Conservation (phyloP, 2,888 invertebrate species). For the Leptinotarsa rubiginosa region DNA sequence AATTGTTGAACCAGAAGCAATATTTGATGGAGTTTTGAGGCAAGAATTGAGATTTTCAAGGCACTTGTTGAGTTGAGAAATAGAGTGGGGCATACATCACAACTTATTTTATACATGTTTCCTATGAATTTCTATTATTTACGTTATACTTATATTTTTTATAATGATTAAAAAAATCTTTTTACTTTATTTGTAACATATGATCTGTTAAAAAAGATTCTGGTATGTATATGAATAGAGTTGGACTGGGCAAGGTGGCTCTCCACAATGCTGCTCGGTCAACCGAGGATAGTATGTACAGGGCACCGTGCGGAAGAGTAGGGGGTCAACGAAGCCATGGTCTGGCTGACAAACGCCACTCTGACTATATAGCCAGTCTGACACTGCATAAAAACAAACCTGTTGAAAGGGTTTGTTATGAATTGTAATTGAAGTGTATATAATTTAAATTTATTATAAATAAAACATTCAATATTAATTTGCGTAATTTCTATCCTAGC, state of each 20-base stretch:
- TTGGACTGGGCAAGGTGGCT: too few species aligned
- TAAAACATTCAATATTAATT: not conserved
- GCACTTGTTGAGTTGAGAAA: conserved; percentile 44
- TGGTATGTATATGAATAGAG: too few species aligned
- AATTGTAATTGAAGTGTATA: not conserved
- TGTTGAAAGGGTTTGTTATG: conserved; percentile 13
- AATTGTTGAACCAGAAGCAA: conserved; percentile 61
- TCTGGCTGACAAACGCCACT: too few species aligned
- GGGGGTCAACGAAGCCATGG: too few species aligned
- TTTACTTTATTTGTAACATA: too few species aligned
- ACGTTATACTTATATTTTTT: not conserved
- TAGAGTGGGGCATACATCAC: not conserved
- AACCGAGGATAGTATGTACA: too few species aligned
- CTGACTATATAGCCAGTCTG: too few species aligned
- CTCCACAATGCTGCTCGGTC: too few species aligned
- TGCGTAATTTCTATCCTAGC: conserved; percentile 1
- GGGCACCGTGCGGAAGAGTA: too few species aligned
- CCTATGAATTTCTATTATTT: not conserved
- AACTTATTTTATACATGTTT: not conserved
- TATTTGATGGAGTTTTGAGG: conserved; percentile 63
- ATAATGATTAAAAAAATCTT: not conserved
- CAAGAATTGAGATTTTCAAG: conserved; percentile 58
- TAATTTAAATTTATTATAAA: conserved; percentile 7
- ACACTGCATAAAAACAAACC: too few species aligned
- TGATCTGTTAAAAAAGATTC: not conserved